A percentile compares a stretch with the other conserved stretches of the same genome.
phyloP scores from a whole-genome alignment of 2,888 invertebrate species.

The Parasteatoda lunata region DNA sequence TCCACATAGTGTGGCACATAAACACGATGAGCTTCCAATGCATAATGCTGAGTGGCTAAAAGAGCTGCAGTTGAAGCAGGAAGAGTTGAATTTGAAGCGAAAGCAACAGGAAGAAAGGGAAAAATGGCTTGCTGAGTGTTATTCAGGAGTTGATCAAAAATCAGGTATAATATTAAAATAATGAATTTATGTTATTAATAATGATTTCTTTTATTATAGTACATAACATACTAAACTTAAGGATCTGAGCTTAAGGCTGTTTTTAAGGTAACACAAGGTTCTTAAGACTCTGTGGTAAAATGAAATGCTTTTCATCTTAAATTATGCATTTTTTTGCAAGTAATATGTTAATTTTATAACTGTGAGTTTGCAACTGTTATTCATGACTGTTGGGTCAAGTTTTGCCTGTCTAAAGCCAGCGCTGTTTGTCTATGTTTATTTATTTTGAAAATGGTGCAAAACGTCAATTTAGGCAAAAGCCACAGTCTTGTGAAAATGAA shows the following conservation, averaged over 20 bases:
- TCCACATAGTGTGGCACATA: constrained; percentile 20
- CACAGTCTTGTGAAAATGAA: too few species aligned
- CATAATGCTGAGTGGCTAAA: constrained; percentile 54
- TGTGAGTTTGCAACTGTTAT: too few species aligned
- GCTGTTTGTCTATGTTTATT: too few species aligned
- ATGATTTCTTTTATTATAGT: too few species aligned
- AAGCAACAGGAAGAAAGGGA: constrained; percentile 59
- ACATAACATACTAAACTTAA: not conserved
- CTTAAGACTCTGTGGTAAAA: too few species aligned
- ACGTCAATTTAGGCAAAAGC: too few species aligned
- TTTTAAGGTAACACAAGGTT: not conserved
- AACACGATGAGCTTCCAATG: constrained; percentile 21
- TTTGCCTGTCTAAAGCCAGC: too few species aligned
- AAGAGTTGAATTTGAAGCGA: constrained; percentile 45
- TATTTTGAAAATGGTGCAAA: too few species aligned
- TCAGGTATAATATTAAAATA: constrained; percentile 3
- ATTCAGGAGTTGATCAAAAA: constrained; percentile 35
- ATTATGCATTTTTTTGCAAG: too few species aligned
- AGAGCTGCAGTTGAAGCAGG: constrained; percentile 60
- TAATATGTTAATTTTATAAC: too few species aligned
- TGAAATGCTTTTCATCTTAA: too few species aligned
- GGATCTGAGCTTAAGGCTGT: not conserved
- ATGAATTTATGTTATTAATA: not conserved
- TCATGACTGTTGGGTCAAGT: too few species aligned
- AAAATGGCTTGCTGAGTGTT: constrained; percentile 43